These are phyloP conservation scores for Dendrolimus houi DNA, from an alignment of 2,888 invertebrate genomes.

Conservation along the genomic window DNA sequence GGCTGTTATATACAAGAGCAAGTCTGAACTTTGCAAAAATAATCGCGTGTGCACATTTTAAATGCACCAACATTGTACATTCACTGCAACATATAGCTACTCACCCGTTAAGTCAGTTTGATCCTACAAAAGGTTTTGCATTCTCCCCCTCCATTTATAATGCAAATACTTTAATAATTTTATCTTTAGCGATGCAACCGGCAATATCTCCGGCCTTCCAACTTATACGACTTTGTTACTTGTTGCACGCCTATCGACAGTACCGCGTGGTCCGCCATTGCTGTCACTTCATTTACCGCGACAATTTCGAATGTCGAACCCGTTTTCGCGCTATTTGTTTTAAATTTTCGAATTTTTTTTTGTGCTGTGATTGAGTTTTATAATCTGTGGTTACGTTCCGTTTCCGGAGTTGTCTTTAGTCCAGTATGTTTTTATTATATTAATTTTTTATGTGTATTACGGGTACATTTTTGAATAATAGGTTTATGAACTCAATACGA, in stretches of 20 bases:
- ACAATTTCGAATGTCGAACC: neutral
- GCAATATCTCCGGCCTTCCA: constrained; percentile 18
- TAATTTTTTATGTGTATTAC: no score
- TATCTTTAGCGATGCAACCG: constrained; percentile 15
- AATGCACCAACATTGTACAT: no score
- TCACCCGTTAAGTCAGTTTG: no score
- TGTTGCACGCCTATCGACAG: constrained; percentile 15
- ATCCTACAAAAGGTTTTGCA: neutral
- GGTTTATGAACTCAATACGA: no score
- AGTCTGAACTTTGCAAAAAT: no score
- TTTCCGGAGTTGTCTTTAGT: neutral
- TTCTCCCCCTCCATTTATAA: neutral
- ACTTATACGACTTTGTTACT: constrained; percentile 4
- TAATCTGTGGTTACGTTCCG: no score
- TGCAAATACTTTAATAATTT: neutral
- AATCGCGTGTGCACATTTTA: no score
- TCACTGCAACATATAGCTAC: no score
- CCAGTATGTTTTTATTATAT: neutral
- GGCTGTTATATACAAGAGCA: no score
- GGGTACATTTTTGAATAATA: no score
- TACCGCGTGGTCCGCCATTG: constrained; percentile 26
- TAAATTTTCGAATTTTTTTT: constrained; percentile 2
- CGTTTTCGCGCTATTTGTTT: constrained; percentile 4
- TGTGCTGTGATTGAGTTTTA: constrained; percentile 1
- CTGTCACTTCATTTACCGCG: constrained; percentile 28